These are phyloP conservation scores for Halocaridina rubra DNA, from an alignment of 2,888 invertebrate species.

Conservation along the genomic window DNA sequence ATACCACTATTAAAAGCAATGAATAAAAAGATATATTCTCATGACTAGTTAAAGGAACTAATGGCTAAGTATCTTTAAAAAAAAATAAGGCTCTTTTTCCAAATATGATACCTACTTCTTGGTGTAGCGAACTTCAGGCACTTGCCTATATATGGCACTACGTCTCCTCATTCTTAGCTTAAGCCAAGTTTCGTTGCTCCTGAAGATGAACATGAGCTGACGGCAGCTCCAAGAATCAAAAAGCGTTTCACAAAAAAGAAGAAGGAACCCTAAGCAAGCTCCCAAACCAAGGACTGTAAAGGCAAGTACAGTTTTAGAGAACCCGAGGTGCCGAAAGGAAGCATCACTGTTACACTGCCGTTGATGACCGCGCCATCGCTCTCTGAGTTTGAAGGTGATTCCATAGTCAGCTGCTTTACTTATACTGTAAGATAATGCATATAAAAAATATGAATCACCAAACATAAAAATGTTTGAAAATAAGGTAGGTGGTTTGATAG, in stretches of 20 bases:
- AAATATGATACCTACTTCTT: no score
- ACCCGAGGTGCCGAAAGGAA: neutral
- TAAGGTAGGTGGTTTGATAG: no score
- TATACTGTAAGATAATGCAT: neutral
- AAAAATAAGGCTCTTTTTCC: no score
- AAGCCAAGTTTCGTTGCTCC: neutral
- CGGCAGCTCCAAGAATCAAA: neutral
- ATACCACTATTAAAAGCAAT: no score
- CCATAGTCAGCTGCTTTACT: neutral
- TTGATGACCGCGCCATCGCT: neutral
- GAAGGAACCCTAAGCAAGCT: neutral
- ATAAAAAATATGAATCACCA: no score
- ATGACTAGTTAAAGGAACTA: no score
- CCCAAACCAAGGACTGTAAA: neutral
- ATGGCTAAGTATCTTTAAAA: no score
- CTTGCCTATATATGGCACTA: neutral
- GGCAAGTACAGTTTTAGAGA: neutral
- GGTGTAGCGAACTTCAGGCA: neutral
- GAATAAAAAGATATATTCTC: no score
- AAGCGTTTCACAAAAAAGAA: neutral
- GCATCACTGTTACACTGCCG: neutral
- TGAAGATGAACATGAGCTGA: neutral
- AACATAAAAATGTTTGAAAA: no score
- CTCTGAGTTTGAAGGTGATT: neutral
- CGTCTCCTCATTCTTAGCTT: neutral